Evolutionary conservation across 1,140 invertebrate genomes (phyloP).

Genomic region (Drosophila yakuba): DNA sequence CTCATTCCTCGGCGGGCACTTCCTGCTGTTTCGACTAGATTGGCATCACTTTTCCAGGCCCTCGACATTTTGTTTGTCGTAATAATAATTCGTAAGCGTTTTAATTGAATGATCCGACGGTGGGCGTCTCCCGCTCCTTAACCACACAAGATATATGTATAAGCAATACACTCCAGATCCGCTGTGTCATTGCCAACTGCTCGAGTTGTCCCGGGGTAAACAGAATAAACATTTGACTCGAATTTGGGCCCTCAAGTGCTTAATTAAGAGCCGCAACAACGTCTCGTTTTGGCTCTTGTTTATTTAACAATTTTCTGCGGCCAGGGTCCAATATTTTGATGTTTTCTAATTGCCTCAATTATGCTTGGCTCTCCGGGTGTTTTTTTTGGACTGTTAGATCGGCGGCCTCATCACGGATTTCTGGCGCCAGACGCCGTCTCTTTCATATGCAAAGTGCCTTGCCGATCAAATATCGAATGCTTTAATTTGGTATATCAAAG

Average conservation of each 20-base stretch:
- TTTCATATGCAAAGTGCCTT: constrained; percentile 73
- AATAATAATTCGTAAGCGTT: constrained; percentile 77
- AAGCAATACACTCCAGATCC: constrained; percentile 19
- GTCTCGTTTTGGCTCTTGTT: constrained; percentile 65
- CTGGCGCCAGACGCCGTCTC: constrained; percentile 54
- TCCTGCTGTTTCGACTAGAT: constrained; percentile 63
- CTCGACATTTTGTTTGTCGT: constrained; percentile 76
- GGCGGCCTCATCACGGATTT: constrained; percentile 26
- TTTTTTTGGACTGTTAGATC: constrained; percentile 27
- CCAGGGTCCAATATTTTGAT: constrained; percentile 72
- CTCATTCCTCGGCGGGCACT: constrained; percentile 33
- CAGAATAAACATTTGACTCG: constrained; percentile 70
- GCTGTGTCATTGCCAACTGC: constrained; percentile 66
- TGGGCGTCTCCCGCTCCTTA: constrained; percentile 53
- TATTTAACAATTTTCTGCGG: constrained; percentile 70
- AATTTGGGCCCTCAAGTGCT: constrained; percentile 70
- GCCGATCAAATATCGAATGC: constrained; percentile 65
- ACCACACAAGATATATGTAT: constrained; percentile 7
- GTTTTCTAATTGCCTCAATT: constrained; percentile 83
- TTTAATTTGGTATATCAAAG: constrained; percentile 82
- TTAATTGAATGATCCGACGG: constrained; percentile 79
- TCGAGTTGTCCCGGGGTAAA: constrained; percentile 41
- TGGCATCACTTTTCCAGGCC: constrained; percentile 66
- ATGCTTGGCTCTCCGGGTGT: constrained; percentile 42
- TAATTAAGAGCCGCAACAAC: constrained; percentile 72